These are phyloP conservation scores for Noctua janthe DNA, from an alignment of 2,888 invertebrate species.

Conservation along the genomic window DNA sequence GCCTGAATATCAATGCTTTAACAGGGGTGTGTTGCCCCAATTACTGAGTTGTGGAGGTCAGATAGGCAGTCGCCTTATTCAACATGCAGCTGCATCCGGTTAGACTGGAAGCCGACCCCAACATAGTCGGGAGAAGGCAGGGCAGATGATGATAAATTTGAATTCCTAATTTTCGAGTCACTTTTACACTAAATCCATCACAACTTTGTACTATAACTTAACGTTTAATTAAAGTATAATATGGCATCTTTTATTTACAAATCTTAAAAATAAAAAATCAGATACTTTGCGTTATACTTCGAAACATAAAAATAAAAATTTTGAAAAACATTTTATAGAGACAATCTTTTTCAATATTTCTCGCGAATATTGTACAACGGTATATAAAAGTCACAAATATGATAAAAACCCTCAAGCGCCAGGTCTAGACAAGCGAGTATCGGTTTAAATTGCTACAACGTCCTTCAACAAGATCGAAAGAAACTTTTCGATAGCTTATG, in stretches of 20 bases:
- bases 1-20: background rate
- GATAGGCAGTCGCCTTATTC: background rate
- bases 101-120: background rate
- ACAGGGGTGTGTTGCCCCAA: too few species aligned
- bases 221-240: slow-evolving; percentile 70
- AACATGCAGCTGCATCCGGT: background rate
- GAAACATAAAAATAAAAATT: slow-evolving; percentile 44
- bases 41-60: background rate
- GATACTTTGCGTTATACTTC: slow-evolving; percentile 42
- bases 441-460: background rate
- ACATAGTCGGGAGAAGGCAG: background rate
- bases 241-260: slow-evolving; percentile 78
- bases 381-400: slow-evolving; percentile 12
- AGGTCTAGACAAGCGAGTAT: background rate
- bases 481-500: background rate
- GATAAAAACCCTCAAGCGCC: background rate
- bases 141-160: background rate
- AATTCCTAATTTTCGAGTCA: background rate
- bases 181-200: background rate
- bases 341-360: slow-evolving; percentile 37
- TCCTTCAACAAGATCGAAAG: background rate
- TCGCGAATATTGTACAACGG: slow-evolving; percentile 30
- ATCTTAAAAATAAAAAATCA: slow-evolving; percentile 50
- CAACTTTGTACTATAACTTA: slow-evolving; percentile 66
- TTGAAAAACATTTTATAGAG: slow-evolving; percentile 38